phyloP scores from a whole-genome alignment of 2,113 vertebrate genomes.

The Oryzias celebensis region DNA sequence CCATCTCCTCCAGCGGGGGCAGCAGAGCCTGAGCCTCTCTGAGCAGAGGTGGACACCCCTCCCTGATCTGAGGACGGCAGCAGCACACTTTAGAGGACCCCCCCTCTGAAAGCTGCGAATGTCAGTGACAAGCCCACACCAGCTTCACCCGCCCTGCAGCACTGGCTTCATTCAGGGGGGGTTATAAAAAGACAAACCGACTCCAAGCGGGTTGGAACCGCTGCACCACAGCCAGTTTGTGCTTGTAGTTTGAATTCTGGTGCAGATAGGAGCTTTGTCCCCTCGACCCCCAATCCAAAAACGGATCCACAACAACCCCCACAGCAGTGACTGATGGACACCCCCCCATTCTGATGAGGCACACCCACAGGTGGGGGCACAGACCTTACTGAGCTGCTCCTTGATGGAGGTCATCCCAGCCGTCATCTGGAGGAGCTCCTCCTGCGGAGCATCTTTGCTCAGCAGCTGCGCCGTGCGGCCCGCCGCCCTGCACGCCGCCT shows the following conservation, averaged over 20 bases:
- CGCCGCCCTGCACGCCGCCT: slow-evolving; percentile 87
- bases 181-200: too few relatives aligned
- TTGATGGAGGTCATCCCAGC: slow-evolving; percentile 82
- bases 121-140: too few relatives aligned
- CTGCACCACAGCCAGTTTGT: too few relatives aligned
- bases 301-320: too few relatives aligned
- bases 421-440: slow-evolving; percentile 87
- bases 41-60: slow-evolving; percentile 80
- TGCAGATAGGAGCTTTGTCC: too few relatives aligned
- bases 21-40: slow-evolving; percentile 86
- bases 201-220: too few relatives aligned
- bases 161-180: too few relatives aligned
- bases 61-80: slow-evolving; percentile 81
- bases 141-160: too few relatives aligned
- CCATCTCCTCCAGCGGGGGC: slow-evolving; percentile 87
- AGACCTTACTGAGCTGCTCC: slow-evolving; percentile 89
- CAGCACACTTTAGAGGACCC: not conserved
- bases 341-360: not conserved
- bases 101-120: too few relatives aligned
- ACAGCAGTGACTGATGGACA: too few relatives aligned
- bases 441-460: slow-evolving; percentile 88
- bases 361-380: not conserved
- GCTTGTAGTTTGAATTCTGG: too few relatives aligned
- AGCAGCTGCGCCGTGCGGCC: slow-evolving; percentile 87
- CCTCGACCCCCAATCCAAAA: too few relatives aligned